Percentiles rank a stretch among this genome's conserved stretches.
Conservation (phyloP, 1,140 invertebrate species). For the Mizuhopecten yessoensis region DNA sequence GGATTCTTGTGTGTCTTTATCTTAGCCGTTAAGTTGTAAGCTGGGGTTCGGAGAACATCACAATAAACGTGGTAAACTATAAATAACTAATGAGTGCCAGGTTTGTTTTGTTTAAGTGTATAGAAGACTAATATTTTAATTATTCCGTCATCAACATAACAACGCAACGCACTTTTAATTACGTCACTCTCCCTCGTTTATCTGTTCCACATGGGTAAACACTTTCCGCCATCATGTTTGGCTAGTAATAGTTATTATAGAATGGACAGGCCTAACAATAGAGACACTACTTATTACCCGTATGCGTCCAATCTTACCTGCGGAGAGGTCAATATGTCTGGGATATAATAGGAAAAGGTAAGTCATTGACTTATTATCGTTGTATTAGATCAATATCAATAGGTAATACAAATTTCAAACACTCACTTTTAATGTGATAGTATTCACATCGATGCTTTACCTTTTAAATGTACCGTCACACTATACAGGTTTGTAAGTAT, state of each 20-base stretch:
- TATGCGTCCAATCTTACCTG: neutral
- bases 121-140: too few relatives aligned
- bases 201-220: conserved; percentile 15
- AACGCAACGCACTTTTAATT: neutral
- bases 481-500: too few relatives aligned
- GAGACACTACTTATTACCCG: neutral
- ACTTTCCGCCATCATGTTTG: too few relatives aligned
- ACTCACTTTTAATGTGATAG: neutral
- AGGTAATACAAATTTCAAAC: neutral
- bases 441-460: neutral
- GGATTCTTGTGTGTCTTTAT: too few relatives aligned
- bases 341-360: neutral
- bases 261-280: neutral
- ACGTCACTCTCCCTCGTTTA: neutral
- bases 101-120: too few relatives aligned
- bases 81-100: too few relatives aligned
- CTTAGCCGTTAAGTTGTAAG: too few relatives aligned
- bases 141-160: neutral
- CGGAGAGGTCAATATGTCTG: neutral
- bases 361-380: neutral
- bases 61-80: too few relatives aligned
- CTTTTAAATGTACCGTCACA: neutral
- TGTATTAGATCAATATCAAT: neutral
- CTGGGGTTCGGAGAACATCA: too few relatives aligned
- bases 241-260: too few relatives aligned